Evolutionary conservation across 1,140 invertebrate species (phyloP).

Genomic region (Megalopta genalis): DNA sequence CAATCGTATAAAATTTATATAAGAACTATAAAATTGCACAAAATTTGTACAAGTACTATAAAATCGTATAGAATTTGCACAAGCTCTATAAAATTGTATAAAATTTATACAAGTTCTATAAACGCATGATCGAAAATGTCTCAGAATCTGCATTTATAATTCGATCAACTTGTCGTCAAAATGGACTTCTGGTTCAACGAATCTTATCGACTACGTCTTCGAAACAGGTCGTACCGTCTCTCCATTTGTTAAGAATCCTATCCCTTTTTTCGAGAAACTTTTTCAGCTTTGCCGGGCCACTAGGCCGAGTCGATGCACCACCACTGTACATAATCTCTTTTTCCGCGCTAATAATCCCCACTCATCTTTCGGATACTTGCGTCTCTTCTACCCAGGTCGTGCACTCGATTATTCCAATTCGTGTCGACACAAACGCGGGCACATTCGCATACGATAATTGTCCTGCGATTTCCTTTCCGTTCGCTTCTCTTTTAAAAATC

Average conservation of each 20-base stretch:
- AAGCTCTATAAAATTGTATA: too few relatives aligned
- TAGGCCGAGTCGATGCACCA: conserved; percentile 68
- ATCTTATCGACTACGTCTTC: neutral
- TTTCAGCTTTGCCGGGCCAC: conserved; percentile 71
- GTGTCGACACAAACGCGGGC: neutral
- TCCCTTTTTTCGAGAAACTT: conserved; percentile 70
- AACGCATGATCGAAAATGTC: too few relatives aligned
- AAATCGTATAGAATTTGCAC: too few relatives aligned
- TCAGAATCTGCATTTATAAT: too few relatives aligned
- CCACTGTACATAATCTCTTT: conserved; percentile 72
- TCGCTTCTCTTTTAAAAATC: neutral
- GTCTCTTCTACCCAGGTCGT: neutral
- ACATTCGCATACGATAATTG: neutral
- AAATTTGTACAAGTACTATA: too few relatives aligned
- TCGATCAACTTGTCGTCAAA: neutral
- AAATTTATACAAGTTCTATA: too few relatives aligned
- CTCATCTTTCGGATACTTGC: neutral
- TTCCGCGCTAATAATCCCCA: conserved; percentile 12
- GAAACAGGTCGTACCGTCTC: conserved; percentile 70
- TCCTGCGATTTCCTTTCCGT: neutral
- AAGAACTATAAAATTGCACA: too few relatives aligned
- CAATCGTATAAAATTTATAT: too few relatives aligned
- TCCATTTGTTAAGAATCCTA: conserved; percentile 75
- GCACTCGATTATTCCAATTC: conserved; percentile 1
- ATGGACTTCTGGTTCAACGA: neutral